A percentile compares a stretch with the other conserved stretches of the same genome.
Conservation (phyloP, 2,113 vertebrate species). For the Protomyctophum bolini region DNA sequence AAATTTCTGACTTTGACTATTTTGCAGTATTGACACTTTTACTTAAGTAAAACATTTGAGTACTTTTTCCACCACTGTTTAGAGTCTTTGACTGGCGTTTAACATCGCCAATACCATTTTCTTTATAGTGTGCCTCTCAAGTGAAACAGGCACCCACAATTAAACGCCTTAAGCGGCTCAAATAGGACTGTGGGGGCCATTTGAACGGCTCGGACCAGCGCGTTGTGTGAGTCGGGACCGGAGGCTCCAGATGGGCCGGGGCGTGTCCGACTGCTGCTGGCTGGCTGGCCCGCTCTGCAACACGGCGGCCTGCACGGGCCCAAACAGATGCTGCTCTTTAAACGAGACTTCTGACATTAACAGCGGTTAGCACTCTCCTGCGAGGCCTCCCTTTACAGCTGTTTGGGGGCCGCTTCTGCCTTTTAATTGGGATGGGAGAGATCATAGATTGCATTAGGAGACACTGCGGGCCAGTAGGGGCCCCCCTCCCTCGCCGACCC, state of each 20-base stretch:
- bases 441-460: slow-evolving; percentile 80
- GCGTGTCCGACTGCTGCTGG: slow-evolving; percentile 21
- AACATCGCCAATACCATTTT: no score
- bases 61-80: no score
- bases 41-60: no score
- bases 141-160: slow-evolving; percentile 16
- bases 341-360: slow-evolving; percentile 79
- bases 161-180: background rate
- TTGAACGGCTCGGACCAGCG: background rate
- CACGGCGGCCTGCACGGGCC: slow-evolving; percentile 48
- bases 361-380: slow-evolving; percentile 75
- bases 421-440: slow-evolving; percentile 77
- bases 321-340: slow-evolving; percentile 82
- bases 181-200: background rate
- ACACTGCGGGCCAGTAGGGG: slow-evolving; percentile 47
- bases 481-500: slow-evolving; percentile 25
- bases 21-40: no score
- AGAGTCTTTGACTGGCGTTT: no score
- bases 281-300: slow-evolving; percentile 52
- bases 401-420: slow-evolving; percentile 71
- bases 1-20: no score
- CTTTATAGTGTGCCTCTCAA: slow-evolving; percentile 14
- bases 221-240: background rate
- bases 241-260: slow-evolving; percentile 70
- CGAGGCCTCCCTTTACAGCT: slow-evolving; percentile 80